These are phyloP conservation scores for Torymus tubicola DNA, from an alignment of 2,888 invertebrate genomes.

Conservation along the genomic window DNA sequence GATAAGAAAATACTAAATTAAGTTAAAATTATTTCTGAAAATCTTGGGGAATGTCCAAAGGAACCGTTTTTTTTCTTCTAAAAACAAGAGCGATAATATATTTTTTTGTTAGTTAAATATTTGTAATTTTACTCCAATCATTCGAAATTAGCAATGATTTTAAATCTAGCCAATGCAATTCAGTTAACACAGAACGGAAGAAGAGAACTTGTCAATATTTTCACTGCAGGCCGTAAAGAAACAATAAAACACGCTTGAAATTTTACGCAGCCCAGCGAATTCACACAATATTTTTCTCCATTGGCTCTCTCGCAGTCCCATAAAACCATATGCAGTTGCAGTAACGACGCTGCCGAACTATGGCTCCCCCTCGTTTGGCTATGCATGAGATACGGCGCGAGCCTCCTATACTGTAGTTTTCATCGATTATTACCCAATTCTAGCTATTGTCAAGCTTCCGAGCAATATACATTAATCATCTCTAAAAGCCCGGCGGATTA, in stretches of 20 bases:
- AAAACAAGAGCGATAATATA: no score
- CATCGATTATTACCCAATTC: constrained; percentile 33
- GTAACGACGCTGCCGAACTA: not conserved
- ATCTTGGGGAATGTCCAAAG: no score
- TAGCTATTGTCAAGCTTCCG: constrained; percentile 15
- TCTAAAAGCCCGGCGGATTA: constrained; percentile 25
- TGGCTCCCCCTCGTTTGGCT: constrained; percentile 9
- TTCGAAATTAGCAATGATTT: constrained; percentile 10
- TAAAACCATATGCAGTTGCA: constrained; percentile 16
- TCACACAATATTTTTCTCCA: not conserved
- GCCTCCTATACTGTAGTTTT: constrained; percentile 11
- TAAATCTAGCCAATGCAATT: constrained; percentile 17
- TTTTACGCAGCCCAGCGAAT: not conserved
- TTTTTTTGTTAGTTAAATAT: no score
- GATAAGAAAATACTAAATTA: no score
- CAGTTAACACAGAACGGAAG: constrained; percentile 32
- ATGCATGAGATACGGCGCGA: constrained; percentile 15
- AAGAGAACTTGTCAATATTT: constrained; percentile 7
- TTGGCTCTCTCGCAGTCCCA: not conserved
- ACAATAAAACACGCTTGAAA: constrained; percentile 44
- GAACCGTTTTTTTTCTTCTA: no score
- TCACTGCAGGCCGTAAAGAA: constrained; percentile 2
- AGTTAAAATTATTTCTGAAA: no score
- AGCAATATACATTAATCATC: not conserved
- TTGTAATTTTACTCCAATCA: no score